Evolutionary conservation across 1,140 invertebrate genomes (phyloP), one percentile per base, ranked within the genome.

Genomic region (Drosophila ercepeae): DNA sequence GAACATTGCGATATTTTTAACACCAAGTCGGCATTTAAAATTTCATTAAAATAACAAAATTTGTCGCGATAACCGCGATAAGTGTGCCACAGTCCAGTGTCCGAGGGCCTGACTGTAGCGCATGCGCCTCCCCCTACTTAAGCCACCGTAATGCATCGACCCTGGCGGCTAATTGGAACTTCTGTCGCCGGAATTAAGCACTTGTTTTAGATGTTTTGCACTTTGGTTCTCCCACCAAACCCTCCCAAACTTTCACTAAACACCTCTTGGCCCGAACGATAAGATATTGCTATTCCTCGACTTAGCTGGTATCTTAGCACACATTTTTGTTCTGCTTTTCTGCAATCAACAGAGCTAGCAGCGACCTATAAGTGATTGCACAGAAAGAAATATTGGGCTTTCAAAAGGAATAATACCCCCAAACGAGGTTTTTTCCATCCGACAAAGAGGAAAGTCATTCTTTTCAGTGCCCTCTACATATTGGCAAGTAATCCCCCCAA

Each of bases 31-130:
- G 34, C 55, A 72, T 49, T 72, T 70, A 69, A 70, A 70, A 44
- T 36, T 69, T 69, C 52, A 70, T 70, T 70, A 70, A 70, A 70
- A 50, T 70, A 70, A 69, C 65, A 55, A 42, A 25, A 41, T 27
- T 36, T 27, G 5, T n/a, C 1, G 3, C 19, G 65, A 69, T 69
- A 69, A 54, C 16, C 13, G 21, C 4, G 29, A 14, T 34, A 63
- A 54, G 70, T 52, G 58, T 73, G 69, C 68, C 69, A 59, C 13
- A 13, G 13, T 23, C 55, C 23, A 42, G 42, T 72, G n/a, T 53
- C 44, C 23, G 42, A 49, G 32, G 68, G 21, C 19, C 23, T 27
- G 25, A 71, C 67, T 71, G 69, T 64, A 25, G 16, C 36, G 8
- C 23, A 16, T 9, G 42, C 51, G n/a, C 50, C n/a, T n/a, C n/a